Base-by-base conservation (phyloP, 2,888 invertebrate species). In the Synergus itoensis region DNA sequence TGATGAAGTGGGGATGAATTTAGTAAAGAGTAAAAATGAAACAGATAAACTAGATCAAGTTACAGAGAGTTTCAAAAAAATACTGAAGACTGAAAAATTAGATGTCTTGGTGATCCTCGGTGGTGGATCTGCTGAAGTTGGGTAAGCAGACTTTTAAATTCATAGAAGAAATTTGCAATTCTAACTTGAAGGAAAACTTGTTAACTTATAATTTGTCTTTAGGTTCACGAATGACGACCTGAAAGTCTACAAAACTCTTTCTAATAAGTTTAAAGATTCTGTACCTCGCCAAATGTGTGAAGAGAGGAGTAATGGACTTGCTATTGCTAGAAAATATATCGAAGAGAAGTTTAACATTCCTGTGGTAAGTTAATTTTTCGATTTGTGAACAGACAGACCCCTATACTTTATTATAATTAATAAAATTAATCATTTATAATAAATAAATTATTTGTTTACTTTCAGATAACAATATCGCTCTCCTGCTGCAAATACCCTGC, bases 401-500 rank as follows among this genome's bases (percentile, higher is more conserved):
- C n/a, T n/a, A n/a, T n/a, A n/a, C n/a, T n/a, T n/a, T n/a, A n/a
- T n/a, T n/a, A n/a, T n/a, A n/a, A n/a, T n/a, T n/a, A n/a, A n/a
- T n/a, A n/a, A 28, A 28, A 28, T 28, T 28, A 28, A 28, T 28
- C 28, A 28, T 28, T 28, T 28, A 28, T 28, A 28, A 28, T 28
- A 28, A 28, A 28, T 28, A 28, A 28, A 28, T 28, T 28, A 28
- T 28, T 75, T 77, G 53, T 43, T 53, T 69, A 5, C 81, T 78
- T 86, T 63, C 57, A 91, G 91, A 86, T 92, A 78, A 88, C 87
- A 36, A 80, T 92, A 21, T 90, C 89, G n/a, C 81, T 98, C 41
- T 95, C 95, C 78, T 98, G 98, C 88, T 98, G 98, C 89, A 96
- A 96, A 86, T 97, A 96, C 94, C 98, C 98, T 0, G 88, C 91